Base-by-base conservation (phyloP, 2,113 vertebrate genomes). In the Lepus timidus region DNA sequence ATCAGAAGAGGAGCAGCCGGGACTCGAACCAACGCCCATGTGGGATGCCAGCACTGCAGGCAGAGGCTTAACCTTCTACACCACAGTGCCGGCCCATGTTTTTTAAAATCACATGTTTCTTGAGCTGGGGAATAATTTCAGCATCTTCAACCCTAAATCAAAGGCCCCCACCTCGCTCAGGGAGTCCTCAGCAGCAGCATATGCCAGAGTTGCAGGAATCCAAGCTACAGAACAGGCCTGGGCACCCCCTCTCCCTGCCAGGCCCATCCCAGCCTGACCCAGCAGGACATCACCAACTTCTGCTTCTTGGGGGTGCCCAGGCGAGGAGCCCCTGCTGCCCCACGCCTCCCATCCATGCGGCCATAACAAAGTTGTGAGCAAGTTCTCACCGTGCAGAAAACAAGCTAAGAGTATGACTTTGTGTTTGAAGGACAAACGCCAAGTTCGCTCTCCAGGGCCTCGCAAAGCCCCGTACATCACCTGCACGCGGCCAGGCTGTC, bases 341-440 rank as follows among this genome's bases (percentile, higher is more conserved):
- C 1, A 0, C 7, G 25, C 44, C 27, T 61, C 9, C 8, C 78
- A 39, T 67, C 73, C 80, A 0, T 0, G 7, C 10, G 55, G 36
- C 36, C 7, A 17, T 25, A 33, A 73, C 1, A 1, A 70, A 86
- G 44, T 22, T 20, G 36, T 5, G 8, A 85, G 68, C 51, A 87
- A 68, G 68, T 22, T n/a, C 9, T n/a, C 64, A 62, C 78, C 3
- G 0, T 9, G 27, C n/a, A 36, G 17, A 13, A 91, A 85, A 81
- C 44, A 88, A 79, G 85, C 58, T 51, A 49, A 82, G 14, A 86
- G 96, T 94, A 51, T 83, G 97, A 98, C 98, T 98, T 98, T 97
- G 93, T 80, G 94, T 93, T 96, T 96, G 97, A 98, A 98, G 98
- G 98, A 97, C 96, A 80, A 98, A 98, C 94, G 97, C 90, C 96